Evolutionary conservation across 2,888 invertebrate genomes (phyloP).

Genomic region (Gari tellinella): DNA sequence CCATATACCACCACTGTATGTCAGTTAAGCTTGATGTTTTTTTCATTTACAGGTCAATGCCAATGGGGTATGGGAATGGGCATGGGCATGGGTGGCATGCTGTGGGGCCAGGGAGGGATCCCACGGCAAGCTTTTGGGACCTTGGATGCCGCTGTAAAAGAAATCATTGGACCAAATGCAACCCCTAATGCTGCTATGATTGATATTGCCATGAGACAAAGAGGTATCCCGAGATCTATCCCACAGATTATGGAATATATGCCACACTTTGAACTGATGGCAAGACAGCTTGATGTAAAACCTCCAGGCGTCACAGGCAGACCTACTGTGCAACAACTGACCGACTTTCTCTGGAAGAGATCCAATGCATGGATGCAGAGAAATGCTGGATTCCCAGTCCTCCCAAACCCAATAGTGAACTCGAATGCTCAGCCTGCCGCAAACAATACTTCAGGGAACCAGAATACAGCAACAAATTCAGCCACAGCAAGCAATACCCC

Average conservation of each 20-base stretch:
- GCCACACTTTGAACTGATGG: conserved; percentile 37
- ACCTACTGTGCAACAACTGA: conserved; percentile 33
- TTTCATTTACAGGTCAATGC: conserved; percentile 11
- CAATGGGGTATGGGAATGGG: not conserved
- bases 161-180: conserved; percentile 43
- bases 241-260: conserved; percentile 33
- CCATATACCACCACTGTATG: no score
- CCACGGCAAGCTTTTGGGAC: conserved; percentile 21
- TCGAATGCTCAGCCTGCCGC: no score
- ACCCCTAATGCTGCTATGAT: conserved; percentile 37
- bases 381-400: conserved; percentile 26
- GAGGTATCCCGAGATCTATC: conserved; percentile 27
- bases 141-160: conserved; percentile 33
- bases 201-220: conserved; percentile 31
- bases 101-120: conserved; percentile 14
- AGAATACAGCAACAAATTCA: no score
- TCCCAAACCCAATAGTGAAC: conserved; percentile 4
- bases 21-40: not conserved
- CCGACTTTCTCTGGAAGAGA: conserved; percentile 33
- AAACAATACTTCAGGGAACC: no score
- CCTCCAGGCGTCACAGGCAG: conserved; percentile 36
- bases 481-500: no score
- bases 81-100: not conserved
- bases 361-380: conserved; percentile 37
- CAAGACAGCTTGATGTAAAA: conserved; percentile 21